Base-by-base conservation (phyloP, 2,888 invertebrate genomes). In the Drosophila longiperda region DNA sequence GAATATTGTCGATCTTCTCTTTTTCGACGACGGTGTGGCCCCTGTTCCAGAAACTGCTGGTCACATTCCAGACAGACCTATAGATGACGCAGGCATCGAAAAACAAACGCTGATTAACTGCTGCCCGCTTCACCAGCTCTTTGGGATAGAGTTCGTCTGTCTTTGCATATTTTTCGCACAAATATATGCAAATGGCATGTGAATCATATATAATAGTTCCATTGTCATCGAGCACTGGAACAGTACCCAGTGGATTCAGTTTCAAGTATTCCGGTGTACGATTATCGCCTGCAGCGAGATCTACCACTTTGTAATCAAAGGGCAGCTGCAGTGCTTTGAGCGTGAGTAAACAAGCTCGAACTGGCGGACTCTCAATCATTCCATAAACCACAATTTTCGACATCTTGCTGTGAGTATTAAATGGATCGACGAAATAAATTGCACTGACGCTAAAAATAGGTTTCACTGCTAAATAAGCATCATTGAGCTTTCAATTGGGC, bases 321-420 rank as follows among this genome's bases (percentile, higher is more conserved):
- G 75, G 71, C 23, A 96, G 91, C 1, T 94, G 95, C 17, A 96
- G 73, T 29, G 95, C 95, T 68, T 95, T 95, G 4, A 95, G 95
- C 0, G 94, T 93, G 49, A 96, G 91, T 36, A 94, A 92, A 17
- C 95, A 95, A 0, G 94, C 92, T 12, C 95, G 93, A 90, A 95
- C 95, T 11, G 96, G 95, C 0, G 95, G 93, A 77, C 95, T 95
- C 9, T 76, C 5, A 26, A 80, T 71, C 17, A 70, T 33, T 17
- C 90, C 90, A 66, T 90, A 90, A 0, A 90, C 59, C 17, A 83
- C 40, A 15, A 83, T 48, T 57, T 75, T 70, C 3, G 76, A 52
- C 83, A 83, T 85, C 6, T 1, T 32, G 40, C 3, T n/a, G 3
- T 33, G 2, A 48, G 23, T 33, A 38, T n/a, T 38, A 12, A 23